Percentiles rank a stretch among this genome's conserved stretches.
Conservation (phyloP, 2,797 vertebrate genomes). For the Amniataba percoides region DNA sequence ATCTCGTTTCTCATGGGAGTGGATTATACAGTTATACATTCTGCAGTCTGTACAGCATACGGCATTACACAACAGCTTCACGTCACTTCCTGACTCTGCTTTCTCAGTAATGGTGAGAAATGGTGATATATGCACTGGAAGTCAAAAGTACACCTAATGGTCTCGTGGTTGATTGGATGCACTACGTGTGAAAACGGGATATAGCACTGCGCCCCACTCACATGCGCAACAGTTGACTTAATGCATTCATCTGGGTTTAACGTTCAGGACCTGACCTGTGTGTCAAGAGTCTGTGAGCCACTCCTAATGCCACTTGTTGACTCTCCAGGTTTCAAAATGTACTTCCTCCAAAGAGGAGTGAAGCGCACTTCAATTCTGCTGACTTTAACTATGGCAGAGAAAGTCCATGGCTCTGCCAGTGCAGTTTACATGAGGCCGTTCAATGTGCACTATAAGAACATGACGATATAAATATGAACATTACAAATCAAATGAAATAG, state of each 20-base stretch:
- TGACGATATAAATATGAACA: neutral
- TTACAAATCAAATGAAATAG: neutral
- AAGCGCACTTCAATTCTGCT: neutral
- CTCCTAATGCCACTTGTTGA: conserved; percentile 5
- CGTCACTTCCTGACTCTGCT: neutral
- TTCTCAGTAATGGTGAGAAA: neutral
- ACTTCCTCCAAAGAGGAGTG: neutral
- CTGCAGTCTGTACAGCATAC: neutral
- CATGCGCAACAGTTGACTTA: neutral
- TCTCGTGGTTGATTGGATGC: too few species aligned
- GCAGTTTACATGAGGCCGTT: neutral
- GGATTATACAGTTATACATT: neutral
- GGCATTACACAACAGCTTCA: neutral
- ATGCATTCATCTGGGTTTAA: neutral
- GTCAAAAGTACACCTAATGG: neutral
- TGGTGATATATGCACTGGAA: neutral
- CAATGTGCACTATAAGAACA: neutral
- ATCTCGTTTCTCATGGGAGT: neutral
- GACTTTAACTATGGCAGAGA: neutral
- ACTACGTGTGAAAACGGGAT: neutral
- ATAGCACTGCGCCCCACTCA: neutral
- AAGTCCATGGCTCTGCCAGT: neutral
- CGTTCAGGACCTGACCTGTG: neutral
- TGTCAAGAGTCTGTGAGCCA: neutral
- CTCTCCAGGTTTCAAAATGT: conserved; percentile 2